Conservation (phyloP, 2,797 vertebrate genomes). For the Sebastes taczanowskii region DNA sequence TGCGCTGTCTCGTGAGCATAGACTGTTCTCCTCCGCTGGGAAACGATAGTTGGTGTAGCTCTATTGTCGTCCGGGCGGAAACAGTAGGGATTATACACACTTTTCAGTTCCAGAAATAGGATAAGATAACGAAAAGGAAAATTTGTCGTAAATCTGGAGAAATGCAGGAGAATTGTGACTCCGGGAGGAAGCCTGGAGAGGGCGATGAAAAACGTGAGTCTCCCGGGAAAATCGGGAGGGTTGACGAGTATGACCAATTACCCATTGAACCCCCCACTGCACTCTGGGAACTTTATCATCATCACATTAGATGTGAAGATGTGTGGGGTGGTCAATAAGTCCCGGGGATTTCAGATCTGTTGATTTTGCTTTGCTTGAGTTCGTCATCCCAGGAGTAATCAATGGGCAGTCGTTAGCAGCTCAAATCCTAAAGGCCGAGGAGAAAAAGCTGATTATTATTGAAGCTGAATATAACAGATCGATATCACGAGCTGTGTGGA, state of each 20-base stretch:
- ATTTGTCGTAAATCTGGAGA: too few species aligned
- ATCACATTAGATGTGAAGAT: constrained; percentile 51
- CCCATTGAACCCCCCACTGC: not conserved
- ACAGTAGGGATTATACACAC: too few species aligned
- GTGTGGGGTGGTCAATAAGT: constrained; percentile 15
- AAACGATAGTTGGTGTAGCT: too few species aligned
- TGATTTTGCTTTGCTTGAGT: constrained; percentile 22
- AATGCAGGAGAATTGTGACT: too few species aligned
- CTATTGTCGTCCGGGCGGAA: too few species aligned
- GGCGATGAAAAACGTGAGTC: too few species aligned
- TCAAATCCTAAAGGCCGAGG: constrained; percentile 16
- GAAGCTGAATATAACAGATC: constrained; percentile 33
- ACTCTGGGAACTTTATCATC: constrained; percentile 34
- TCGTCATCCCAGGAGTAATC: constrained; percentile 38
- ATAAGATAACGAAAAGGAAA: too few species aligned
- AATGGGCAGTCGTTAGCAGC: constrained; percentile 14
- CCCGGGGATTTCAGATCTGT: constrained; percentile 34
- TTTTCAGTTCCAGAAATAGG: too few species aligned
- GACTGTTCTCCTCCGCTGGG: too few species aligned
- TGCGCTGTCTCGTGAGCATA: too few species aligned
- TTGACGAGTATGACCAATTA: not conserved
- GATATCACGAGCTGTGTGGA: constrained; percentile 3
- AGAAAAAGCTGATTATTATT: constrained; percentile 40
- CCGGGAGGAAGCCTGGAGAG: too few species aligned
- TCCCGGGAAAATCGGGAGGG: too few species aligned